Base-by-base conservation (phyloP, 2,797 vertebrate species). In the Ctenopoma kingsleyae region DNA sequence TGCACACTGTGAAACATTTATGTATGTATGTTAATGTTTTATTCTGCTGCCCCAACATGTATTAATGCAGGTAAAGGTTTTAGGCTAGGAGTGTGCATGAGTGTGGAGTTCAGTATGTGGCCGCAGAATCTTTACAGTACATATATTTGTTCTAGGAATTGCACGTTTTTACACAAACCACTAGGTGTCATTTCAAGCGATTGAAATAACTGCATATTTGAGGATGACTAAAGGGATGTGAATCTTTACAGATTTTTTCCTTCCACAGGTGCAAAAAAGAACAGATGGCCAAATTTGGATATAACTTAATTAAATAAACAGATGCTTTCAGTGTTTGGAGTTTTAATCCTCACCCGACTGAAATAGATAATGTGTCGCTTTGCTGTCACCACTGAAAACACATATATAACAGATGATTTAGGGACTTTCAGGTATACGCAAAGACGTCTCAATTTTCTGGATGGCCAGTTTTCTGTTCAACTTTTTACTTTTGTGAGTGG, bases 221-320 rank as follows among this genome's bases (percentile, higher is more conserved):
- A 20, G 10, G 20, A 32, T 23, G 12, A 36, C 2, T 11, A n/a
- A 5, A 56, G 38, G 23, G 53, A 11, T 17, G 46, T 32, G 16
- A 60, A 20, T 59, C 63, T 63, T 38, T 2, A 22, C 47, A 57
- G 57, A 71, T 49, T 22, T 19, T 9, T 16, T 1, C n/a, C 16
- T 61, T 47, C 38, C 25, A 25, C 47, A 65, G 41, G 8, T 53
- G 56, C 27, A 47, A 38, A 56, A 41, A 43, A 2, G 40, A 80
- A 9, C 83, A 76, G 71, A 68, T 83, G 72, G 50, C 76, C 30
- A 20, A 10, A 52, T 60, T 56, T 52, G 65, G 52, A 41, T 50
- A 23, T 32, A 25, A 58, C 27, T 57, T 11, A 54, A 6, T 49
- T 23, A 47, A 46, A 60, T 27, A 32, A 64, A 67, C 67, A 65